These are phyloP conservation scores for Anniella stebbinsi DNA, from an alignment of 2,797 vertebrate species.

Conservation along the genomic window DNA sequence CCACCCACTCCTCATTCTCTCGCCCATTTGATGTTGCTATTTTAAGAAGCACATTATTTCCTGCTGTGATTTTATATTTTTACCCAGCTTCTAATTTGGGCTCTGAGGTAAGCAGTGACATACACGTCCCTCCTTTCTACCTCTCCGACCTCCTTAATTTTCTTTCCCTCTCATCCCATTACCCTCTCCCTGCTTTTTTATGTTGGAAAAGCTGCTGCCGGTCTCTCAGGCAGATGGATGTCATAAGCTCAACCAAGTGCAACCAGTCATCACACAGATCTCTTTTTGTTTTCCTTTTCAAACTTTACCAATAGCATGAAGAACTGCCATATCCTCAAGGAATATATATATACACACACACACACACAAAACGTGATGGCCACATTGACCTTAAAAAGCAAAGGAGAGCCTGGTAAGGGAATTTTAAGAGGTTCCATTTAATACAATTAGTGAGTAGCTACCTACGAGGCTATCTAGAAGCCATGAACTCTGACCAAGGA, in stretches of 20 bases:
- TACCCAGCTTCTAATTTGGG: slow-evolving; percentile 88
- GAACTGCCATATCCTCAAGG: not conserved
- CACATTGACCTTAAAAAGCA: not conserved
- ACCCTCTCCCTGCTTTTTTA: slow-evolving; percentile 21
- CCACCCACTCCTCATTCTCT: slow-evolving; percentile 79
- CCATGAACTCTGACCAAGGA: not conserved
- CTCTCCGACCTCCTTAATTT: slow-evolving; percentile 57
- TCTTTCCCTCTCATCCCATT: slow-evolving; percentile 53
- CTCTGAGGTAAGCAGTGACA: slow-evolving; percentile 96
- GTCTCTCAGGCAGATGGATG: not conserved
- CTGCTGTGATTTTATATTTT: slow-evolving; percentile 89
- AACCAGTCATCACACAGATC: not conserved
- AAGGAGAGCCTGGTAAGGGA: too few species aligned
- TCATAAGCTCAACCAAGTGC: slow-evolving; percentile 37
- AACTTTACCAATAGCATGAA: not conserved
- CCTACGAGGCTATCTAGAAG: not conserved
- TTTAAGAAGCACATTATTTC: slow-evolving; percentile 85
- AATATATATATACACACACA: not conserved
- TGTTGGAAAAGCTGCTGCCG: not conserved
- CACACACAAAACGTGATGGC: too few species aligned
- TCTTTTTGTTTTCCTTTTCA: not conserved
- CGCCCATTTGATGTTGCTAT: slow-evolving; percentile 83
- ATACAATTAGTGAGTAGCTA: not conserved
- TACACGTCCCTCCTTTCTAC: slow-evolving; percentile 73
- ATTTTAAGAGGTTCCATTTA: not conserved